Conservation (phyloP, 2,113 vertebrate genomes). For the Dicentrarchus labrax region DNA sequence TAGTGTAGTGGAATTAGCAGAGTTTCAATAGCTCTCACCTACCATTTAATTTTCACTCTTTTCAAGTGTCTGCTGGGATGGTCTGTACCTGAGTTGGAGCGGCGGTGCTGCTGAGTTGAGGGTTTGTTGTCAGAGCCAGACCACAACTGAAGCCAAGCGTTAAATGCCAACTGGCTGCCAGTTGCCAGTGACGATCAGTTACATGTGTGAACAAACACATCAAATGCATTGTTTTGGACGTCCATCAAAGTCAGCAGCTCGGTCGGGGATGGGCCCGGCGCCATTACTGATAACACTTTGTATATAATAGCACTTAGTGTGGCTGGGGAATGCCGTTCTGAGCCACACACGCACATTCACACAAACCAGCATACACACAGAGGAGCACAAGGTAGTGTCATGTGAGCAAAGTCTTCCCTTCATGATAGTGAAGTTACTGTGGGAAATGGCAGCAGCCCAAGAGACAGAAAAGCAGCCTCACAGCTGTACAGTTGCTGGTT, state of each 20-base stretch:
- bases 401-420: constrained; percentile 7
- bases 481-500: constrained; percentile 26
- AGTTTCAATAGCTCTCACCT: constrained; percentile 25
- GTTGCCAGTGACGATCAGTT: constrained; percentile 58
- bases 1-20: not conserved
- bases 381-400: constrained; percentile 6
- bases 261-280: constrained; percentile 40
- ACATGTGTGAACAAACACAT: constrained; percentile 75
- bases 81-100: constrained; percentile 52
- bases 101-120: constrained; percentile 26
- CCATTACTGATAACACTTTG: constrained; percentile 59
- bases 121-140: constrained; percentile 68
- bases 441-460: not conserved
- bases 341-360: constrained; percentile 11
- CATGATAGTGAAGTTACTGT: constrained; percentile 1
- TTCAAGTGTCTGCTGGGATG: constrained; percentile 53
- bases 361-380: not conserved
- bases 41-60: constrained; percentile 42
- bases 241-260: constrained; percentile 65
- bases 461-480: not conserved
- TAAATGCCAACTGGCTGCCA: constrained; percentile 67
- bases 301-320: constrained; percentile 43
- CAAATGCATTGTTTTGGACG: constrained; percentile 73
- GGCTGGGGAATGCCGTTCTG: constrained; percentile 50
- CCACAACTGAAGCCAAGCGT: constrained; percentile 51